These are phyloP conservation scores for Strigamia crassipes DNA, from an alignment of 2,888 invertebrate species.

Conservation along the genomic window DNA sequence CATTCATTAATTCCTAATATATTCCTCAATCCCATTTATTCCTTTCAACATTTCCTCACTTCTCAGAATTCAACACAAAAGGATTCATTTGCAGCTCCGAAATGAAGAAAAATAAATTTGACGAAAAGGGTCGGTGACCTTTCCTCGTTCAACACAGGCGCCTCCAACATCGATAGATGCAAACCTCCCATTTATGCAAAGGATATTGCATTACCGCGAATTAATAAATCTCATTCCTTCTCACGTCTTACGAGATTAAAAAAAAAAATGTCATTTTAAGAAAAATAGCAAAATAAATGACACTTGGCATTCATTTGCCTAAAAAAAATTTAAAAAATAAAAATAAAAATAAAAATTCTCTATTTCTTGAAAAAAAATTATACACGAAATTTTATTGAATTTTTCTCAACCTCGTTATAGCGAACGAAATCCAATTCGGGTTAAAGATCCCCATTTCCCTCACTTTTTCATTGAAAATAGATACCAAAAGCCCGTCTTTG, in stretches of 20 bases:
- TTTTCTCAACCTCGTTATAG: background rate
- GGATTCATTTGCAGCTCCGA: conserved; percentile 32
- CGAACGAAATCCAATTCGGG: conserved; percentile 9
- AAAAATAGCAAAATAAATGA: background rate
- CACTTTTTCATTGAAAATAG: conserved; percentile 5
- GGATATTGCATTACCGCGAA: conserved; percentile 7
- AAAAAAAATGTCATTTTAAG: background rate
- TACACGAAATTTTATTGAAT: background rate
- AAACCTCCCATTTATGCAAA: conserved; percentile 29
- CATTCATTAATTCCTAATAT: conserved; percentile 24
- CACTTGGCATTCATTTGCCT: background rate
- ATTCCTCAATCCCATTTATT: conserved; percentile 27
- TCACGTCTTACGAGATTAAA: background rate
- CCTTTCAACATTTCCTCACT: background rate
- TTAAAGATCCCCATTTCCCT: background rate
- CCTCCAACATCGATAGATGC: conserved; percentile 5
- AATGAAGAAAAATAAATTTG: background rate
- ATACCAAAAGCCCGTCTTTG: conserved; percentile 21
- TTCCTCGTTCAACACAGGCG: background rate
- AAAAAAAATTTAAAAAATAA: background rate
- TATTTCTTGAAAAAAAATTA: background rate
- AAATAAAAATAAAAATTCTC: background rate
- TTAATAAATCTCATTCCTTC: background rate
- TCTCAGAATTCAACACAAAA: background rate
- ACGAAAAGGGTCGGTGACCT: conserved; percentile 17